Conservation (phyloP, 2,888 invertebrate genomes). For the Merodon equestris region DNA sequence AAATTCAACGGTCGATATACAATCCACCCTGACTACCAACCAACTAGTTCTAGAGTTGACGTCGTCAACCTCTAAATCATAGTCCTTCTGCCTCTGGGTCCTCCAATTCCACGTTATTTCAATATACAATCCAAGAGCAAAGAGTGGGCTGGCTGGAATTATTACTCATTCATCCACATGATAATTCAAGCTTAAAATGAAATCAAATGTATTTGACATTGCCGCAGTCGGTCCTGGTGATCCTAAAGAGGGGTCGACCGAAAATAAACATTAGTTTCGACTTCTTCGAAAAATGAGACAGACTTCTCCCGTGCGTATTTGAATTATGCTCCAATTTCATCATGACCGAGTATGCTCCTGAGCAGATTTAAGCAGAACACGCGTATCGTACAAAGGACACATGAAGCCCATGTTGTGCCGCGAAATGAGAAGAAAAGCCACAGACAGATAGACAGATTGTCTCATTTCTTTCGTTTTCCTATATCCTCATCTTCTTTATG, state of each 20-base stretch:
- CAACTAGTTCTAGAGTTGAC: constrained; percentile 50
- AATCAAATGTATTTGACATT: constrained; percentile 65
- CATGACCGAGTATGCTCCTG: constrained; percentile 21
- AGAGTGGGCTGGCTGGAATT: constrained; percentile 28
- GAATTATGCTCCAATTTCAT: constrained; percentile 58
- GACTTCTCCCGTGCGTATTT: constrained; percentile 46
- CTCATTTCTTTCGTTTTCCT: constrained; percentile 18
- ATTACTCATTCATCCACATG: constrained; percentile 34
- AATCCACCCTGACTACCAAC: constrained; percentile 19
- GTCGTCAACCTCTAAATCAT: constrained; percentile 47
- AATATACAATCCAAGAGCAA: constrained; percentile 10
- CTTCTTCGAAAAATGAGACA: constrained; percentile 30
- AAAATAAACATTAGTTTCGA: constrained; percentile 53
- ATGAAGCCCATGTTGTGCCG: constrained; percentile 18
- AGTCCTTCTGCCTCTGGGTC: constrained; percentile 9
- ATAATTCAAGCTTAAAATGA: constrained; percentile 62
- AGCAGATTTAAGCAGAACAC: constrained; percentile 23
- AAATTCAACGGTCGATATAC: constrained; percentile 60
- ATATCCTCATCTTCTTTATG: background rate
- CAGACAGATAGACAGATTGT: constrained; percentile 56
- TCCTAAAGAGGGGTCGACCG: constrained; percentile 31
- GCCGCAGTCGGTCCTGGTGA: constrained; percentile 22
- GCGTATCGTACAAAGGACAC: constrained; percentile 4
- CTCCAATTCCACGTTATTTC: constrained; percentile 5
- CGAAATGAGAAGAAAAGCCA: constrained; percentile 39